Percentiles rank a stretch among this genome's conserved stretches.
Conservation (phyloP, 2,888 invertebrate species). For the Trichogramma evanescens region DNA sequence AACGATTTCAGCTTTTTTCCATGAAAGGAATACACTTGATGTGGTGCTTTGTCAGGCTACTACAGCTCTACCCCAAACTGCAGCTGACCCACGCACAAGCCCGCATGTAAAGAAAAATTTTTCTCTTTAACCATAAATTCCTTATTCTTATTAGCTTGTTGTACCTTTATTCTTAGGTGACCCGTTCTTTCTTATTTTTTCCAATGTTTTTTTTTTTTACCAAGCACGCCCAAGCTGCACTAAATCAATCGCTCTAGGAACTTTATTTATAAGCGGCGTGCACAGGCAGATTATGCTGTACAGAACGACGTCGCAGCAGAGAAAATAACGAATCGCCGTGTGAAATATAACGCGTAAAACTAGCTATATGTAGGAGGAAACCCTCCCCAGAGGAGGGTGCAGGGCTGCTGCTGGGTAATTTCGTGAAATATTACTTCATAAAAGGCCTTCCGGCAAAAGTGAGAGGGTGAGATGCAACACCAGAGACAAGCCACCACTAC, state of each 20-base stretch:
- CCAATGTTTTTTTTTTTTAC: too few species aligned
- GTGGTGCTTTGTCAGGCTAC: too few species aligned
- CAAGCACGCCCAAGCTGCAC: too few species aligned
- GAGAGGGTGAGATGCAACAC: not conserved
- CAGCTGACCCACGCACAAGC: too few species aligned
- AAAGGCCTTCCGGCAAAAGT: constrained; percentile 13
- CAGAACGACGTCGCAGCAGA: not conserved
- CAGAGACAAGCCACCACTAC: not conserved
- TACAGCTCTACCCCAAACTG: too few species aligned
- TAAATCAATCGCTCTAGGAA: not conserved
- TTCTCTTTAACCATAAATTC: too few species aligned
- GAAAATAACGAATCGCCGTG: constrained; percentile 23
- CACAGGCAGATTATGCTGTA: constrained; percentile 20
- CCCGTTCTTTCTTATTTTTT: not conserved
- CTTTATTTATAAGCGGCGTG: constrained; percentile 25
- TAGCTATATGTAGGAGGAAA: too few species aligned
- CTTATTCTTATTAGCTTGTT: not conserved
- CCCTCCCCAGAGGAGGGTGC: too few species aligned
- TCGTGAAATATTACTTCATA: constrained; percentile 28
- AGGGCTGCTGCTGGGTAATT: constrained; percentile 24
- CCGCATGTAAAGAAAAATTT: too few species aligned
- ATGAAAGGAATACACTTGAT: too few species aligned
- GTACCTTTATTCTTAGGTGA: not conserved
- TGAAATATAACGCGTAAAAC: constrained; percentile 19
- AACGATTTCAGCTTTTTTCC: too few species aligned